Percentiles rank a stretch among this genome's conserved stretches.
These are phyloP conservation scores for Electrona antarctica DNA, from an alignment of 2,113 vertebrate species.

Conservation along the genomic window DNA sequence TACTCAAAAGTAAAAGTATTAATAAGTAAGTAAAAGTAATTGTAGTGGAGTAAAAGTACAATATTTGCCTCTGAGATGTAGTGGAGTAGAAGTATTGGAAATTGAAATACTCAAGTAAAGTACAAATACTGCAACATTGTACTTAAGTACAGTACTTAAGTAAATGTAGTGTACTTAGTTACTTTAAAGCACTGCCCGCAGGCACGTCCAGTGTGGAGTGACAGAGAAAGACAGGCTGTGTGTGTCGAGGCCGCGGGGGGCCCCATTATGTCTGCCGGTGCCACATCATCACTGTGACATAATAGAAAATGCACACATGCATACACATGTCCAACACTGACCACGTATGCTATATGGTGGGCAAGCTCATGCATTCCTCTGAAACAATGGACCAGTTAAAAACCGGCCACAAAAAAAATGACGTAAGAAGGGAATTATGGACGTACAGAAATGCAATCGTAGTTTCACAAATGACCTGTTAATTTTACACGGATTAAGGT, in stretches of 20 bases:
- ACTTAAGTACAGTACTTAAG: too few species aligned
- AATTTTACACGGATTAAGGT: neutral
- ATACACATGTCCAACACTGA: neutral
- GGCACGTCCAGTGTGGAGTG: conserved; percentile 48
- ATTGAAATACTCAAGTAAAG: too few species aligned
- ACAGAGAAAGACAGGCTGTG: conserved; percentile 2
- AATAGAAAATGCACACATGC: conserved; percentile 52
- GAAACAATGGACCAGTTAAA: conserved; percentile 32
- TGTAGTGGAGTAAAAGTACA: too few species aligned
- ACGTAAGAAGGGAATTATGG: neutral
- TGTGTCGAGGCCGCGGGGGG: conserved; percentile 29
- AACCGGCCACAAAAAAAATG: neutral
- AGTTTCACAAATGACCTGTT: neutral
- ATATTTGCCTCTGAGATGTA: too few species aligned
- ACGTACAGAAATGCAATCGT: too few species aligned
- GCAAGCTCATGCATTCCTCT: conserved; percentile 37
- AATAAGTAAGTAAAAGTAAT: too few species aligned
- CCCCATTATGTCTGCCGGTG: conserved; percentile 43
- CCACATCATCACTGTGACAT: conserved; percentile 73
- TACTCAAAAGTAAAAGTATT: too few species aligned
- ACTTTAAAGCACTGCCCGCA: neutral
- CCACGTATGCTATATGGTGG: neutral
- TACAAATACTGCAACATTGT: too few species aligned
- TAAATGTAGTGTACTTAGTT: too few species aligned
- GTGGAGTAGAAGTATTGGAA: too few species aligned